Base-by-base conservation (phyloP, 2,888 invertebrate genomes). In the Coelogynopora nodosa region DNA sequence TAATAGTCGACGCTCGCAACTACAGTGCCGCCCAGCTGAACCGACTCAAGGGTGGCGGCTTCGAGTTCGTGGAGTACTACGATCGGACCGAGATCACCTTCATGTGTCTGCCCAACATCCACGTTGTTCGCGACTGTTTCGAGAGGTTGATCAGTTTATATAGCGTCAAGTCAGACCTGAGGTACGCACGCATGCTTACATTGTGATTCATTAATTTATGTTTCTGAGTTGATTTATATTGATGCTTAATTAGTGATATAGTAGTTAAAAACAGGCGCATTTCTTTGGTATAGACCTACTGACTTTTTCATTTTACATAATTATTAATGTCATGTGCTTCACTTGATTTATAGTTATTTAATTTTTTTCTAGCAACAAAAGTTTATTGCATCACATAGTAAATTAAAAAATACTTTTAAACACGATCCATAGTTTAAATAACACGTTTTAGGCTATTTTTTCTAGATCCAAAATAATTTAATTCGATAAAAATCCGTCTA, bases 61-160 rank as follows among this genome's bases (percentile, higher is more conserved):
- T 96, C 92, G 98, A 99, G 92, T 84, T 89, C 90, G 30, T 90
- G 91, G 97, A 97, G 92, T 97, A 97, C 93, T 98, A 98, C 93
- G 95, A 95, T 0, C 94, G 94, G 90, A 96, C 97, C 89, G 97
- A 98, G 93, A 96, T 98, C 87, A 95, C 96, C 93, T 99, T 97
- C 92, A 97, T 98, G 97, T 95, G 95, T 91, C 93, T 99, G 91
- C 96, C 97, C 86, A 99, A 99, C 93, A 98, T 99, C 89, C 98
- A 99, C 93, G 95, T 95, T 90, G 96, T 98, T 91, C 94, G 98
- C 82, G 95, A 95, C 90, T 96, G 97, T 92, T 98, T 97, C 93
- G 95, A 95, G 88, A 95, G 95, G 88, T 93, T 98, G 88, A 93
- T 98, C 86, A 94, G 94, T 87, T 89, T 92, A 84, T 10, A 30